Base-by-base conservation (phyloP, 2,888 invertebrate species). In the Hoplodrina ambigua region DNA sequence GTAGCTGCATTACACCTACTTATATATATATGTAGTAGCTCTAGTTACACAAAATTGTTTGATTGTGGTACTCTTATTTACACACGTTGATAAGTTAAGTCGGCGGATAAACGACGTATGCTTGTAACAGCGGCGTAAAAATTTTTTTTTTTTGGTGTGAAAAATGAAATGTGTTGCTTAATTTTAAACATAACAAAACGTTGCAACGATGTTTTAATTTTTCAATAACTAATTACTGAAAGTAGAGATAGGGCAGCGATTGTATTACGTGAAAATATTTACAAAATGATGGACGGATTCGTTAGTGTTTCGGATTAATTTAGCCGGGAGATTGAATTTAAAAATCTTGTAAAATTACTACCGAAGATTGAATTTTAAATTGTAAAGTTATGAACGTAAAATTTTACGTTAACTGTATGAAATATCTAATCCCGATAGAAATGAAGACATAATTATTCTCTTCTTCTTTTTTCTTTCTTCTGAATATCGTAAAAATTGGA, bases 21-120 rank as follows among this genome's bases (percentile, higher is more conserved):
- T 3, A 13, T 13, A 19, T 59, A 82, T 53, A 25, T 17, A 46
- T 46, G 69, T 60, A 79, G 75, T 58, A 81, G 58, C 61, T 67
- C 69, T 85, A 84, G 85, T 82, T 83, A 86, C 77, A 86, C 83
- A 84, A 80, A 85, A 82, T 77, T 86, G 84, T 86, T 83, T 86
- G 81, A 77, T 77, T 82, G 79, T 56, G 68, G 69, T 71, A 66
- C 72, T 64, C 78, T 73, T 86, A 80, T 86, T 86, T 86, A 83
- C 86, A 66, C 80, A 67, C 55, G 63, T 70, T 82, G 82, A 85
- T 86, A 86, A 85, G 72, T 71, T 63, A 77, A 74, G 72, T 69
- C 78, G 54, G 19, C 50, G 50, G 60, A 15, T 37, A 66, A 8
- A 58, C 58, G 87, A 84, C 19, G 78, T 89, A 71, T 86, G 83